Base-by-base conservation (phyloP, 2,113 vertebrate genomes). In the Bubo scandiacus region DNA sequence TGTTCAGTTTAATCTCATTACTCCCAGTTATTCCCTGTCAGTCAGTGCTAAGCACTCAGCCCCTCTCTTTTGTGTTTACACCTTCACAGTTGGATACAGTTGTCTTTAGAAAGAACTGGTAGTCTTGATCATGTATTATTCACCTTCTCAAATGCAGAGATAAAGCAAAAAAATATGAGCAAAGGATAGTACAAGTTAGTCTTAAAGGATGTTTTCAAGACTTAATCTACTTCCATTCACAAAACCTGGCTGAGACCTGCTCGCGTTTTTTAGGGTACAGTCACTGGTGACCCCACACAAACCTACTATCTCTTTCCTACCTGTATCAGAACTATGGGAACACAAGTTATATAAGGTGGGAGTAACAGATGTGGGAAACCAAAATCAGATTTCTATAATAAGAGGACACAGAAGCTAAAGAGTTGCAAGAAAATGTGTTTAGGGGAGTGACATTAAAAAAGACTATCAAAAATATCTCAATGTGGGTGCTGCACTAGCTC, bases 1-100 rank as follows among this genome's bases (percentile, higher is more conserved):
- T 98, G 97, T 97, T 96, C 88, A 26, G 75, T 95, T 95, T 96
- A 97, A 97, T 94, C 94, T 97, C 94, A 96, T 97, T 97, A 95
- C 57, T 96, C 90, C 88, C 86, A 82, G 85, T 92, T 83, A 97
- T 88, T 96, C 90, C 94, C 88, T 52, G 19, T 86, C 0, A 36
- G 94, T 72, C 88, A 70, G 73, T 68, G 57, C 87, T 54, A 70
- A 68, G 70, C 36, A 34, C 70, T 88, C 88, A 75, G 72, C 34
- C 66, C 63, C 42, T 93, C 85, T 97, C 55, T 83, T 91, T 85
- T 85, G 52, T 95, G 74, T 88, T 95, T 85, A 82, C 92, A 92
- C 75, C 89, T 92, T 84, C 90, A 77, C 71, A 79, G 34, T 38
- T 42, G 55, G 52, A 66, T 58, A 61, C 58, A 70, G 59, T 73